A percentile compares a stretch with the other conserved stretches of the same genome.
phyloP scores from a whole-genome alignment of 2,888 invertebrate species.

The Harpagoxenus sublaevis region DNA sequence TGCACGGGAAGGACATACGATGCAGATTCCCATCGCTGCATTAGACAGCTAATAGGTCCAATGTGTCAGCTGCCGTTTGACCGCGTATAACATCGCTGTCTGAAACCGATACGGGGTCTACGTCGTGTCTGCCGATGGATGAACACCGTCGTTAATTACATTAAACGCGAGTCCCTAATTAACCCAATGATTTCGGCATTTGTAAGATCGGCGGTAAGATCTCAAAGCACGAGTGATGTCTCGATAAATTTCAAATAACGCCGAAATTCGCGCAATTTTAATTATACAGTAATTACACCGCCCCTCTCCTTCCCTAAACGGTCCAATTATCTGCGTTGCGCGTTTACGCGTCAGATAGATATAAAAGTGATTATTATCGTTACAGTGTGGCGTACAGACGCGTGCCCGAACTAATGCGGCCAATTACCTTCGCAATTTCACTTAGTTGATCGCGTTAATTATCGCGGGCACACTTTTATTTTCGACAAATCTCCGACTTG shows the following conservation, averaged over 20 bases:
- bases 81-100: constrained; percentile 15
- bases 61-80: constrained; percentile 31
- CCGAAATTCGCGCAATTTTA: constrained; percentile 1
- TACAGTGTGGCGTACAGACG: neutral
- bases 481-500: constrained; percentile 15
- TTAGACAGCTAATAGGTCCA: constrained; percentile 17
- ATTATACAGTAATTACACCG: neutral
- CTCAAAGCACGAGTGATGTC: neutral
- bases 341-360: neutral
- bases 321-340: neutral
- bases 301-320: neutral
- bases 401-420: constrained; percentile 28
- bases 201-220: neutral
- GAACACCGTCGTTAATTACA: constrained; percentile 1
- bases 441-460: constrained; percentile 21
- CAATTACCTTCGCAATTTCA: constrained; percentile 38
- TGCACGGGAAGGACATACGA: constrained; percentile 16
- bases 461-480: constrained; percentile 35
- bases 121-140: neutral
- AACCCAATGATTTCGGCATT: neutral
- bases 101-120: neutral
- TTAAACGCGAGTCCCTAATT: neutral
- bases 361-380: constrained; percentile 24
- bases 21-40: constrained; percentile 25
- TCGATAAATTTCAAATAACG: constrained; percentile 1